phyloP scores from a whole-genome alignment of 2,888 invertebrate species.

The Lycophotia porphyrea region DNA sequence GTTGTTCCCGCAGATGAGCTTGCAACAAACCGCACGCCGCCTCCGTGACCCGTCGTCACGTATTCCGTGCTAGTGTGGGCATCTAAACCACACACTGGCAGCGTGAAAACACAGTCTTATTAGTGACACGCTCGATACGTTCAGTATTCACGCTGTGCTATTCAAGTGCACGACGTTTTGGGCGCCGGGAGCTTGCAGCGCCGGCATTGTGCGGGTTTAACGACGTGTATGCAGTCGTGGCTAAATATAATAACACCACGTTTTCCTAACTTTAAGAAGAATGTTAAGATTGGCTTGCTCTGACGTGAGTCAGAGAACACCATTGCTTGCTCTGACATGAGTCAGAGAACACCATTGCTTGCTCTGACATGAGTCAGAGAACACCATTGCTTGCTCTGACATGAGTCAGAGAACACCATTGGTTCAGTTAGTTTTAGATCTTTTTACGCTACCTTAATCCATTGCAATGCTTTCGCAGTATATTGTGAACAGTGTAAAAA shows the following conservation, averaged over 20 bases:
- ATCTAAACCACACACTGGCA: neutral
- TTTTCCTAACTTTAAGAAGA: neutral
- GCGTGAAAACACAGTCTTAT: constrained; percentile 1
- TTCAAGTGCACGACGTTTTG: neutral
- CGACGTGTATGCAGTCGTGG: neutral
- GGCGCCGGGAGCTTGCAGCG: neutral
- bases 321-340: no score
- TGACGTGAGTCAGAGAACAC: neutral
- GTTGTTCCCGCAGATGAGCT: neutral
- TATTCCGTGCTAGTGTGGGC: no score
- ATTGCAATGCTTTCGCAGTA: no score
- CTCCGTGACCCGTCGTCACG: neutral
- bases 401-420: no score
- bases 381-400: no score
- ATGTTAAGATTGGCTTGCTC: neutral
- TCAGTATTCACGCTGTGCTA: constrained; percentile 6
- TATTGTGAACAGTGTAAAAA: no score
- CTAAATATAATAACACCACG: neutral
- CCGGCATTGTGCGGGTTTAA: neutral
- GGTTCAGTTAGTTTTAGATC: no score
- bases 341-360: no score
- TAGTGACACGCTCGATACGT: neutral
- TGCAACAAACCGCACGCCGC: neutral
- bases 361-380: no score
- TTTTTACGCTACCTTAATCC: no score